phyloP scores from a whole-genome alignment of 2,113 vertebrate genomes.

The Ariopsis seemanni region DNA sequence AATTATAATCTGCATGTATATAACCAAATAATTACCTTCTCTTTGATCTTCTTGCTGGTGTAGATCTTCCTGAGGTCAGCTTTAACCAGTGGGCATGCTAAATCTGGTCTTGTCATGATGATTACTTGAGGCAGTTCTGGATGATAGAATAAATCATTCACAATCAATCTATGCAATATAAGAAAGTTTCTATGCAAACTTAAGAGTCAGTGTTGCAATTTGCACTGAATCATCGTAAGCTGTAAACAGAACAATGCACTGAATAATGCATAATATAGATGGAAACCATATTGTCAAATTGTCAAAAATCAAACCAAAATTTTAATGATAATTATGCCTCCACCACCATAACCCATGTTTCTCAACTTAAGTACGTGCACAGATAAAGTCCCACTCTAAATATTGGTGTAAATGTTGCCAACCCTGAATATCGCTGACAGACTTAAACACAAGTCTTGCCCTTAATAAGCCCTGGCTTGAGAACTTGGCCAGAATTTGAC shows the following conservation, averaged over 20 bases:
- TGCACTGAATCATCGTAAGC: neutral
- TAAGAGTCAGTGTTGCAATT: neutral
- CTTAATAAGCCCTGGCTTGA: neutral
- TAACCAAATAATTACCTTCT: too few relatives aligned
- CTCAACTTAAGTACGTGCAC: neutral
- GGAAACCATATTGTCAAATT: too few relatives aligned
- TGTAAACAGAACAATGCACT: neutral
- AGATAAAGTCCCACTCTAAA: neutral
- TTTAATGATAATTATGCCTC: neutral
- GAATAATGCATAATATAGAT: too few relatives aligned
- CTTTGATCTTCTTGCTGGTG: too few relatives aligned
- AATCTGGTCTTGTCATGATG: constrained; percentile 33
- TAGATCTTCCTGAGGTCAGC: neutral
- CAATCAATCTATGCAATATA: neutral
- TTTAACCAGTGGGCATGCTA: constrained; percentile 22
- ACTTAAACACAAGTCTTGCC: neutral
- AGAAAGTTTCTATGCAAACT: neutral
- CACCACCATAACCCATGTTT: neutral
- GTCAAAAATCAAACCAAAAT: too few relatives aligned
- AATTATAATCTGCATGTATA: too few relatives aligned
- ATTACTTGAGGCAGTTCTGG: constrained; percentile 21
- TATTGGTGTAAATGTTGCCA: neutral
- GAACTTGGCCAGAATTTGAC: neutral
- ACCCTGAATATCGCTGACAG: neutral
- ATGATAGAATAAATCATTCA: neutral